These are phyloP conservation scores for Lutra lutra DNA, from an alignment of 2,797 vertebrate species.

Conservation along the genomic window DNA sequence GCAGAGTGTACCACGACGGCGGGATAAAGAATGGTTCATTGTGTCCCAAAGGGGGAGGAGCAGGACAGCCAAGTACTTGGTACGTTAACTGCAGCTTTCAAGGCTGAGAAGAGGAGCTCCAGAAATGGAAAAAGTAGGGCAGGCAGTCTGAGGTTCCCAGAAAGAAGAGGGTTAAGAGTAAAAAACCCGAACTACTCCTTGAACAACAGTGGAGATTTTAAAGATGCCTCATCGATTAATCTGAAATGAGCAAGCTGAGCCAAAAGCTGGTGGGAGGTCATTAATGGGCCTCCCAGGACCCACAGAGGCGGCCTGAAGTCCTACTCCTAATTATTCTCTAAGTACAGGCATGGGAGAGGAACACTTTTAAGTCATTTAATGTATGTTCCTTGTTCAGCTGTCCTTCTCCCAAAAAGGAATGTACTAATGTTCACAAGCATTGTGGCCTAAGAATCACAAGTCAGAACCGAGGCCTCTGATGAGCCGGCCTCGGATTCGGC, in stretches of 20 bases:
- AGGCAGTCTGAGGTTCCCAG: background rate
- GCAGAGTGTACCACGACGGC: background rate
- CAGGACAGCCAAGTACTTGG: background rate
- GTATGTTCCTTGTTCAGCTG: background rate
- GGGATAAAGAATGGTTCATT: background rate
- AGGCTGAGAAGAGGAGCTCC: background rate
- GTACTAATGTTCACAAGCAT: background rate
- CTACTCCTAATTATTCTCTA: background rate
- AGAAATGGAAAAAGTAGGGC: background rate
- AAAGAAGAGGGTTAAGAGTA: background rate
- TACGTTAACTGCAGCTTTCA: background rate
- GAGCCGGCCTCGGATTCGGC: background rate
- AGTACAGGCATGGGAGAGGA: background rate
- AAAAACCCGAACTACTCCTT: background rate
- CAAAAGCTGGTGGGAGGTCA: background rate
- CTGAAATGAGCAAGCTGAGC: background rate
- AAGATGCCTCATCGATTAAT: background rate
- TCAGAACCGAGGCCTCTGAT: background rate
- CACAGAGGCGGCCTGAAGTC: background rate
- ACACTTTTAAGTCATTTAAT: background rate
- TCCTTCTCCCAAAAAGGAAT: background rate
- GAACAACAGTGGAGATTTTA: conserved; percentile 14
- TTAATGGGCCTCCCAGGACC: background rate
- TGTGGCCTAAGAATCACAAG: background rate
- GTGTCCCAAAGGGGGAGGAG: background rate